These are phyloP conservation scores for Ictalurus punctatus DNA, from an alignment of 2,113 vertebrate species.

Conservation along the genomic window DNA sequence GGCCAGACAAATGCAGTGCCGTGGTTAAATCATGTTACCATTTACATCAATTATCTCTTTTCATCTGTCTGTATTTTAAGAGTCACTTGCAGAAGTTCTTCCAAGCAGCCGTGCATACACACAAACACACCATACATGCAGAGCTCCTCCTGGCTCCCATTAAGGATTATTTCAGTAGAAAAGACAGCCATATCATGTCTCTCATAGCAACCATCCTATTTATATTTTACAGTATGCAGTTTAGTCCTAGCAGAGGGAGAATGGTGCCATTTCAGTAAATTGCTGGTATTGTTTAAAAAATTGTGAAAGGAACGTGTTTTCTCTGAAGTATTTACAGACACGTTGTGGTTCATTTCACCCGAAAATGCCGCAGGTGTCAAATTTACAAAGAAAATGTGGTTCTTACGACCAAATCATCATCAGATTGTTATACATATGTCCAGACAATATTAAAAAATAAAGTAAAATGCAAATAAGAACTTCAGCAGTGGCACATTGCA, in stretches of 20 bases:
- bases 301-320: neutral
- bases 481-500: neutral
- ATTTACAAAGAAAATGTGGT: neutral
- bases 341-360: neutral
- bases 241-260: slow-evolving; percentile 16
- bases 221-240: slow-evolving; percentile 41
- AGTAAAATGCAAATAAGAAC: neutral
- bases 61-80: neutral
- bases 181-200: slow-evolving; percentile 41
- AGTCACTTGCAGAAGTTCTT: slow-evolving; percentile 28
- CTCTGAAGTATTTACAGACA: neutral
- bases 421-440: neutral
- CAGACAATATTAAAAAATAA: neutral
- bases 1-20: neutral
- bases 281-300: neutral
- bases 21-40: slow-evolving; percentile 32
- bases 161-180: slow-evolving; percentile 47
- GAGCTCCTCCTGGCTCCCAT: slow-evolving; percentile 16
- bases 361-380: neutral
- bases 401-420: neutral
- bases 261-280: slow-evolving; percentile 12
- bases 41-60: slow-evolving; percentile 36
- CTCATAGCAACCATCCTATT: slow-evolving; percentile 55
- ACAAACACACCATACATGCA: slow-evolving; percentile 8
- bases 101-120: slow-evolving; percentile 7